phyloP scores from a whole-genome alignment of 2,888 invertebrate genomes.

The Macaria liturata region DNA sequence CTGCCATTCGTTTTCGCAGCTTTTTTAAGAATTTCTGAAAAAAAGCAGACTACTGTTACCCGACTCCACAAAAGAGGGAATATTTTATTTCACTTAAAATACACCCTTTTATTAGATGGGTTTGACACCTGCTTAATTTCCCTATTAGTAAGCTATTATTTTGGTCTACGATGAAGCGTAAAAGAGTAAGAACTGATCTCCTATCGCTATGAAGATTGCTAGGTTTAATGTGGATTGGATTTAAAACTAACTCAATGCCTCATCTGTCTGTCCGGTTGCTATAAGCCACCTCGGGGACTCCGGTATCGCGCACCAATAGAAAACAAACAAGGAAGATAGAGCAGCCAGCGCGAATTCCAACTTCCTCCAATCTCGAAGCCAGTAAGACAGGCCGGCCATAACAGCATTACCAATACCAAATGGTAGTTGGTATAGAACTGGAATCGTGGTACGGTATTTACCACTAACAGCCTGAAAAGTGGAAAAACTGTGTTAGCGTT shows the following conservation, averaged over 20 bases:
- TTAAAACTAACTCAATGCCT: conserved; percentile 66
- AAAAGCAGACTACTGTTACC: conserved; percentile 11
- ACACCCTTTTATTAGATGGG: no score
- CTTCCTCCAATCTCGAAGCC: conserved; percentile 84
- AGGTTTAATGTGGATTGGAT: neutral
- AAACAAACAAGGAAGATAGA: conserved; percentile 75
- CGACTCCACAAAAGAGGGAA: no score
- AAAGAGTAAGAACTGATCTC: neutral
- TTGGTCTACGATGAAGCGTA: no score
- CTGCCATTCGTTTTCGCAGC: conserved; percentile 58
- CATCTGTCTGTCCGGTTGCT: conserved; percentile 75
- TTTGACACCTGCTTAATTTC: no score
- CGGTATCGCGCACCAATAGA: conserved; percentile 77
- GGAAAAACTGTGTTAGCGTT: neutral
- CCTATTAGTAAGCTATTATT: no score
- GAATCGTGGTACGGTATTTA: conserved; percentile 83
- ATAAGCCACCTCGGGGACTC: conserved; percentile 86
- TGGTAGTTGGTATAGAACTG: conserved; percentile 85
- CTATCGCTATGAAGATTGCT: neutral
- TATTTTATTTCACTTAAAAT: no score
- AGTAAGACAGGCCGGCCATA: conserved; percentile 83
- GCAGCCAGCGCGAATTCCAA: conserved; percentile 81
- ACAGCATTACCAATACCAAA: conserved; percentile 84
- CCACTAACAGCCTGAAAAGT: conserved; percentile 79
- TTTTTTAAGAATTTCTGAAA: conserved; percentile 54